Evolutionary conservation across 2,113 vertebrate genomes (phyloP).

Genomic region (Hylia prasina): DNA sequence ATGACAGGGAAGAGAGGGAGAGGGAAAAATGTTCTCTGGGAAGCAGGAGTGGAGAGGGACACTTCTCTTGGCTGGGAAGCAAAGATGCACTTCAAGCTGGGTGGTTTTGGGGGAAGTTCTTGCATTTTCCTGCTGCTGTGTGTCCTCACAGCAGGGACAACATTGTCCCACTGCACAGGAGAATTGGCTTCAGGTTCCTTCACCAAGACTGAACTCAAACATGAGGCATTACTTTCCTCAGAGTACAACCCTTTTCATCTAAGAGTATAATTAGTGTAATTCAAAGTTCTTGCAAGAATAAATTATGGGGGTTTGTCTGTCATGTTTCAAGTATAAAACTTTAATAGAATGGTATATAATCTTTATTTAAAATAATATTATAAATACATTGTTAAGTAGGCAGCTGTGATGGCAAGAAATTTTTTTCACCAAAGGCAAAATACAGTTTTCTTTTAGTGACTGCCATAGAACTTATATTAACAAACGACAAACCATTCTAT

Average conservation of each 20-base stretch:
- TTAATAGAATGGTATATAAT: background rate
- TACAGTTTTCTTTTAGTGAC: background rate
- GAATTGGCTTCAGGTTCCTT: background rate
- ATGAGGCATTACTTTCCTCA: background rate
- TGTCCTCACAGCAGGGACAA: background rate
- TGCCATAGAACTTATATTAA: background rate
- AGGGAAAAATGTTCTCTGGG: rapidly evolving
- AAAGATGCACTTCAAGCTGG: background rate
- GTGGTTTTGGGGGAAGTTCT: background rate
- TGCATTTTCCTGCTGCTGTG: background rate
- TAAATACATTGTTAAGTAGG: background rate
- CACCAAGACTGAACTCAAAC: background rate
- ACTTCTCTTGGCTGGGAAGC: background rate
- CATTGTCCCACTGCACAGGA: background rate
- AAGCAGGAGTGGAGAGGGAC: background rate
- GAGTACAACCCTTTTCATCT: background rate
- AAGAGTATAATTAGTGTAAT: background rate
- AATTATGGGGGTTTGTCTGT: background rate
- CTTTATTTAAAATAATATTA: slow-evolving; percentile 10
- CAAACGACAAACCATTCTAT: background rate
- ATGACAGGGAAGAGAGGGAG: background rate
- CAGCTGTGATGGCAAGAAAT: background rate
- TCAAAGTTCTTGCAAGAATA: background rate
- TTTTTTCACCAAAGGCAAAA: background rate
- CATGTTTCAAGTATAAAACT: background rate